Conservation (phyloP, 2,888 invertebrate genomes). For the Xestia sexstrigata region DNA sequence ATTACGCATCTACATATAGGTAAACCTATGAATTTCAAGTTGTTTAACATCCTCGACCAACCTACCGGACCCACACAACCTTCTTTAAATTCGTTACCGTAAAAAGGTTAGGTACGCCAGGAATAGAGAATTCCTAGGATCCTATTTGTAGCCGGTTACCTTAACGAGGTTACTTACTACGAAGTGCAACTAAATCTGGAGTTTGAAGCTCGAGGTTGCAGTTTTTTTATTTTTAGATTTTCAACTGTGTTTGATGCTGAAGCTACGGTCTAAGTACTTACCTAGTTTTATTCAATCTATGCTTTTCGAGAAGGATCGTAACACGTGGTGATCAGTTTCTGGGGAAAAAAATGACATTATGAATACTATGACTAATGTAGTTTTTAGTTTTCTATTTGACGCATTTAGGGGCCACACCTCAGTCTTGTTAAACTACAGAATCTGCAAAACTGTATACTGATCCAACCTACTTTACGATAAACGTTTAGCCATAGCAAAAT, state of each 20-base stretch:
- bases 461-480: not conserved
- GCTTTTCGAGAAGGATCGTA: not conserved
- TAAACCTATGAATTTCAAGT: constrained; percentile 2
- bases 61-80: not conserved
- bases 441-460: too few species aligned
- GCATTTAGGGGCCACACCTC: too few species aligned
- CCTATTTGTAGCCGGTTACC: constrained; percentile 18
- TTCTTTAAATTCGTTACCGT: constrained; percentile 10
- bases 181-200: constrained; percentile 25
- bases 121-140: constrained; percentile 21
- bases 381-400: too few species aligned
- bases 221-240: constrained; percentile 8
- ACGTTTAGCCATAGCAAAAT: not conserved
- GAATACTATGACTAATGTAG: too few species aligned
- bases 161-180: constrained; percentile 24
- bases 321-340: not conserved
- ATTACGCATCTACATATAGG: not conserved
- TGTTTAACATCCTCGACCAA: not conserved
- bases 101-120: constrained; percentile 17
- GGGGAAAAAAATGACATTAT: not conserved
- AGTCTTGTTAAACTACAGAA: too few species aligned
- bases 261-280: too few species aligned
- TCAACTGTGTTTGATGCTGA: not conserved
- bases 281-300: not conserved
- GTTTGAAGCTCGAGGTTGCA: not conserved